Base-by-base conservation (phyloP, 2,113 vertebrate species). In the Colinus virginianus region DNA sequence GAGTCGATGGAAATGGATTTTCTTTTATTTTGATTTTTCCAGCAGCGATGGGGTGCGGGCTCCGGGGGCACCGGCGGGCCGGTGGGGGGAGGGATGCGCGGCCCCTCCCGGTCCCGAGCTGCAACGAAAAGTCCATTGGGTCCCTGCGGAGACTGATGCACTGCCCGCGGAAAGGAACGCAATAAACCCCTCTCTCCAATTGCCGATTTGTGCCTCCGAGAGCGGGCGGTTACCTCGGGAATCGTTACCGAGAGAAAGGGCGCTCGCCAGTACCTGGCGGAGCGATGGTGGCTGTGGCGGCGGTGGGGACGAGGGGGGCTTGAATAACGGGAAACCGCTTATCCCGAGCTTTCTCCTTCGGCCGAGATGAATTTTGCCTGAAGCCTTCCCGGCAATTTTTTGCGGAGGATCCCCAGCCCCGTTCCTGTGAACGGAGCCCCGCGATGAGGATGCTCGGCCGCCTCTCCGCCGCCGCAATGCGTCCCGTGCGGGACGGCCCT, bases 91-190 rank as follows among this genome's bases (percentile, higher is more conserved):
- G 32, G 6, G 25, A 8, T 74, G 61, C 42, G 36, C 11, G 6
- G 32, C 46, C 38, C 22, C 34, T 74, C 58, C 13, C 58, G 22
- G 59, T 42, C 59, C 59, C 43, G 83, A 63, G 32, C 28, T 43
- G 16, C 55, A 96, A 95, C 95, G 96, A 96, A 96, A 96, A 81
- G 2, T 91, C 36, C 16, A 36, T 83, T 26, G 64, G 4, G 49
- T 84, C n/a, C 13, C 38, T 11, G 43, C 17, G 79, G 40, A 7
- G 0, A 0, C 15, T 90, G 43, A 75, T 43, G 25, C 9, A 1
- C 69, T 26, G 51, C 68, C 38, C 6, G 21, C 48, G 4, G 19
- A 78, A 88, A 75, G 56, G 46, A 86, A 48, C n/a, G 32, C 66
- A 40, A 61, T 22, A 75, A 74, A 75, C 4, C 28, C 18, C 20